Base-by-base conservation (phyloP, 2,113 vertebrate species). In the Scolopax mira region DNA sequence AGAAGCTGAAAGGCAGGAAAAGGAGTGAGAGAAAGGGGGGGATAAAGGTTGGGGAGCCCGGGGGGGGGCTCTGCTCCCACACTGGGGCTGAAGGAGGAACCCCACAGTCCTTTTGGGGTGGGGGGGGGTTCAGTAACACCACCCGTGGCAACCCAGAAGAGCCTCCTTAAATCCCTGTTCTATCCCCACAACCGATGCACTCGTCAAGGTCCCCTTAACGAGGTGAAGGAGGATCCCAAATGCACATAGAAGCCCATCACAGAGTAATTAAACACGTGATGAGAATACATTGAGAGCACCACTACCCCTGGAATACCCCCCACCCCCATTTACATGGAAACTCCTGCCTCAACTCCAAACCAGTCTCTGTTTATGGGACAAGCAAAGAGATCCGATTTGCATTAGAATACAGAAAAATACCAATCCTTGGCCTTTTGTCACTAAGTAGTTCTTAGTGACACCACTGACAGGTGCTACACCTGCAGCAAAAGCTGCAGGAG, bases 101-200 rank as follows among this genome's bases (percentile, higher is more conserved):
- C 49, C 49, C 4, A 15, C 25, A 51, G 23, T 5, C 48, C 48
- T 49, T 49, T 49, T 48, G 46, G 46, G 48, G 48, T n/a, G n/a
- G 3, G 31, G 2, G 24, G 2, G 2, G 35, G 28, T 9, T 16
- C 51, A 9, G 31, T 5, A 23, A 33, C 57, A 4, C 4, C 5
- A 9, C 13, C 14, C 57, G 6, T 9, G 13, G 57, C 5, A 33
- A n/a, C 31, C 11, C 3, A 74, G 46, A 46, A 44, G 9, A 48
- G 24, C 7, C 41, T 42, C 11, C 24, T 27, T 18, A 11, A 11
- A 22, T 30, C 42, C 46, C n/a, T 25, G 4, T 35, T 14, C 4
- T 4, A 8, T 19, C 39, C 39, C 61, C 22, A 4, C 3, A 6
- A 8, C 16, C 5, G 8, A 12, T 6, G 30, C 7, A 13, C 19